These are phyloP conservation scores for Yponomeuta evonymella DNA, from an alignment of 2,888 invertebrate genomes.

Conservation along the genomic window DNA sequence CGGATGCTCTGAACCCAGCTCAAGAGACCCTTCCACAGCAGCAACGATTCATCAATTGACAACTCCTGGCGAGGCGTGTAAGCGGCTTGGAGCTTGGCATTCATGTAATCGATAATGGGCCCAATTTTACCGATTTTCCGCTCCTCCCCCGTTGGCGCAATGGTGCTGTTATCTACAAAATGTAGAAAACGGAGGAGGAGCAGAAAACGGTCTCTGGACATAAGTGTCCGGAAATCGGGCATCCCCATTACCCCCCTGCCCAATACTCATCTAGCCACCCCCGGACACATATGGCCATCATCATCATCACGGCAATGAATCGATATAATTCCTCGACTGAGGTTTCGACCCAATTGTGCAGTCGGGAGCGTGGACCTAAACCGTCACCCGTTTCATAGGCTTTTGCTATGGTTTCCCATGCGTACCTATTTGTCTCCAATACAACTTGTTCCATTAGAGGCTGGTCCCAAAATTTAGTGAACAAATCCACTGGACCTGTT, in stretches of 20 bases:
- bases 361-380: no score
- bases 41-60: slow-evolving; percentile 24
- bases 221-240: background rate
- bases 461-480: no score
- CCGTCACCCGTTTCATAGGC: no score
- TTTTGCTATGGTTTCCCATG: no score
- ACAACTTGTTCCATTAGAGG: no score
- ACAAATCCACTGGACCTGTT: no score
- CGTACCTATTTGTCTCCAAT: no score
- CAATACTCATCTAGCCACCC: slow-evolving; percentile 9
- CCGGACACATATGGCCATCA: slow-evolving; percentile 1
- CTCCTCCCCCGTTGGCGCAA: slow-evolving; percentile 15
- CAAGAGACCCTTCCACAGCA: slow-evolving; percentile 25
- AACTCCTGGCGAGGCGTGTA: slow-evolving; percentile 17
- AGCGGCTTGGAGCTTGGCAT: slow-evolving; percentile 21
- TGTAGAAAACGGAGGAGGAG: slow-evolving; percentile 20
- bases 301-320: background rate
- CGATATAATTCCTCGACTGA: no score
- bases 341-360: no score
- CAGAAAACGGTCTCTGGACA: slow-evolving; percentile 2
- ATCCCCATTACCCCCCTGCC: background rate
- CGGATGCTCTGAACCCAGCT: slow-evolving; percentile 25
- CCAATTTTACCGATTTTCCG: slow-evolving; percentile 22
- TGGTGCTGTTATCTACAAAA: slow-evolving; percentile 23
- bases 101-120: slow-evolving; percentile 19